These are phyloP conservation scores for Erynnis tages DNA, from an alignment of 2,888 invertebrate species.

Conservation along the genomic window DNA sequence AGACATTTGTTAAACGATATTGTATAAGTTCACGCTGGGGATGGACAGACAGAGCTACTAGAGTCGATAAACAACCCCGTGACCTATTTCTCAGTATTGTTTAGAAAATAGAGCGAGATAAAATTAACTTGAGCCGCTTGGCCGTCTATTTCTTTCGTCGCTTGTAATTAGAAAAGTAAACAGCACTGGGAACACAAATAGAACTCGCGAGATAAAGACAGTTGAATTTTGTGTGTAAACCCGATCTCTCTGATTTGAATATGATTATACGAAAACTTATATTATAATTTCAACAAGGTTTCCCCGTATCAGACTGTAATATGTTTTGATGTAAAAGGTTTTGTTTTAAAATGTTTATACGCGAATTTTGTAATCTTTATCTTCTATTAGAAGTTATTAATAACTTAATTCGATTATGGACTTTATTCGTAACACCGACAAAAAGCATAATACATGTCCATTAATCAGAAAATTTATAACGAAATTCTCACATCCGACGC, in stretches of 20 bases:
- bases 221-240: slow-evolving; percentile 1
- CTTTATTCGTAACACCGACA: not conserved
- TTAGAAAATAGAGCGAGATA: slow-evolving; percentile 67
- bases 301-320: no score
- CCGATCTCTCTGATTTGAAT: no score
- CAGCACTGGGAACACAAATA: slow-evolving; percentile 52
- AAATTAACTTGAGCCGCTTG: slow-evolving; percentile 65
- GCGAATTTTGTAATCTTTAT: no score
- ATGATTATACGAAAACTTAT: not conserved
- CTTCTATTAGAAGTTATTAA: no score
- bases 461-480: slow-evolving; percentile 34
- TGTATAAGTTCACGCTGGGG: not conserved
- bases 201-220: slow-evolving; percentile 36
- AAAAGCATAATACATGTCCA: slow-evolving; percentile 29
- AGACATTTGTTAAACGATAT: not conserved
- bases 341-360: no score
- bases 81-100: slow-evolving; percentile 65
- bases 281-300: not conserved
- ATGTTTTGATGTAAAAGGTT: no score
- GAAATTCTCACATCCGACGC: slow-evolving; percentile 33
- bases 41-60: slow-evolving; percentile 18
- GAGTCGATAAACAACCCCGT: slow-evolving; percentile 45
- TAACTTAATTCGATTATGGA: no score
- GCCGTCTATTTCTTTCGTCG: slow-evolving; percentile 59
- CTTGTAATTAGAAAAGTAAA: slow-evolving; percentile 69